Evolutionary conservation across 2,113 vertebrate genomes (phyloP).

Genomic region (Psilopogon haemacephalus): DNA sequence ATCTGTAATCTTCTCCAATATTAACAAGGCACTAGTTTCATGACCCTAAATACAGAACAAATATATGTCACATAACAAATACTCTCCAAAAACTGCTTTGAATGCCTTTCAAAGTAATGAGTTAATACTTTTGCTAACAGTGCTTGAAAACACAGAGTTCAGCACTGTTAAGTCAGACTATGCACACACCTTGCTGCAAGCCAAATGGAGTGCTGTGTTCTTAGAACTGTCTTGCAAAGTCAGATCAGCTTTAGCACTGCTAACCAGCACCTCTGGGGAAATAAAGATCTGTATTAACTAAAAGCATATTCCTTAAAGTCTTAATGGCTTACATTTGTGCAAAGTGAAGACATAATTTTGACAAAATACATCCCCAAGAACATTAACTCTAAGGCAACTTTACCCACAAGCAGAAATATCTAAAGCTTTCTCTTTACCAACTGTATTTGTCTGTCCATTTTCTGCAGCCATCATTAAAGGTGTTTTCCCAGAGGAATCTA

Average conservation of each 20-base stretch:
- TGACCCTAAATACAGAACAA: conserved; percentile 85
- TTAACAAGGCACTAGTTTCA: conserved; percentile 99
- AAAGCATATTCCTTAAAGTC: conserved; percentile 12
- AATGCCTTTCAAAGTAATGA: neutral
- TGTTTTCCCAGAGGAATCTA: conserved; percentile 90
- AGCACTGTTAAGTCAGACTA: neutral
- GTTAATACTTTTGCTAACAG: neutral
- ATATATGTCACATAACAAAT: conserved; percentile 25
- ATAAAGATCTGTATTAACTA: conserved; percentile 52
- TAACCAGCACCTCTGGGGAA: conserved; percentile 92
- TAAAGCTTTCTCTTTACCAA: conserved; percentile 81
- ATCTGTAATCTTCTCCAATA: conserved; percentile 97
- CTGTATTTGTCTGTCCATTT: conserved; percentile 95
- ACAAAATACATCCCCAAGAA: neutral
- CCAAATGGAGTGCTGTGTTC: conserved; percentile 97
- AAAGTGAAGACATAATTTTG: neutral
- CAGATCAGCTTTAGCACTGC: conserved; percentile 97
- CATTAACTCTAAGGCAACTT: neutral
- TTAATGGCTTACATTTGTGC: conserved; percentile 10
- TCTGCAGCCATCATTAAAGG: conserved; percentile 98
- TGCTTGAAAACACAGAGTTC: neutral
- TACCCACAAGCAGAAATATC: neutral
- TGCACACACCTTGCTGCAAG: conserved; percentile 92
- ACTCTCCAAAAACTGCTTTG: neutral
- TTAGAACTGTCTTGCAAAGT: conserved; percentile 93